Percentiles rank a stretch among this genome's conserved stretches.
Conservation (phyloP, 2,888 invertebrate species). For the Dichetophora obliterata region DNA sequence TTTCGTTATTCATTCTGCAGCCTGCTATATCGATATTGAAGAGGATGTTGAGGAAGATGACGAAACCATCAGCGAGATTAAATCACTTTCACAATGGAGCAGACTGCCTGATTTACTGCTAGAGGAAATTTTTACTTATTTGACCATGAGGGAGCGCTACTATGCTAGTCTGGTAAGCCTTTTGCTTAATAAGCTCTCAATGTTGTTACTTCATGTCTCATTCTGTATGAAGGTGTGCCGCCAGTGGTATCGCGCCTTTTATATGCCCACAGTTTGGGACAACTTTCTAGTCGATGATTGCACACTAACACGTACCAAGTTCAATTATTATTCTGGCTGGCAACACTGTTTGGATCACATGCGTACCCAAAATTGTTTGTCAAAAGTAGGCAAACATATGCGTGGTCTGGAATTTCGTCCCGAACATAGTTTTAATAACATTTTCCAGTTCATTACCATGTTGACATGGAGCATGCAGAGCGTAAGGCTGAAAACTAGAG, state of each 20-base stretch:
- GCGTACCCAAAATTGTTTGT: constrained; percentile 79
- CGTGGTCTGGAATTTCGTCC: constrained; percentile 79
- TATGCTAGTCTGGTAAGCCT: constrained; percentile 79
- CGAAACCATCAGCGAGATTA: constrained; percentile 65
- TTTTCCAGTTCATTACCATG: constrained; percentile 87
- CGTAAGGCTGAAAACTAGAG: constrained; percentile 51
- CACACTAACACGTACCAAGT: constrained; percentile 80
- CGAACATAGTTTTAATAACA: constrained; percentile 82
- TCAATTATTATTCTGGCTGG: constrained; percentile 87
- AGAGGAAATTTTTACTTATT: constrained; percentile 79
- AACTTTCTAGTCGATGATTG: constrained; percentile 80
- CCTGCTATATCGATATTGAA: constrained; percentile 72
- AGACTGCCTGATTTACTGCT: constrained; percentile 79
- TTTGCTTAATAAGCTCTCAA: not conserved
- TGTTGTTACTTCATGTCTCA: not conserved
- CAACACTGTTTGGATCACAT: constrained; percentile 79
- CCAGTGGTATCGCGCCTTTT: constrained; percentile 78
- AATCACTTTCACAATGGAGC: constrained; percentile 74
- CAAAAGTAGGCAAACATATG: constrained; percentile 77
- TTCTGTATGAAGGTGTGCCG: constrained; percentile 64
- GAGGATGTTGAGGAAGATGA: constrained; percentile 63
- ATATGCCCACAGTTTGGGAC: constrained; percentile 82
- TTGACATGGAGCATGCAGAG: constrained; percentile 81
- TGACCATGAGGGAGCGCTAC: constrained; percentile 79
- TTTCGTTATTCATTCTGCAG: constrained; percentile 54